Evolutionary conservation across 2,797 vertebrate genomes (phyloP).

Genomic region (Malacoraja senta): DNA sequence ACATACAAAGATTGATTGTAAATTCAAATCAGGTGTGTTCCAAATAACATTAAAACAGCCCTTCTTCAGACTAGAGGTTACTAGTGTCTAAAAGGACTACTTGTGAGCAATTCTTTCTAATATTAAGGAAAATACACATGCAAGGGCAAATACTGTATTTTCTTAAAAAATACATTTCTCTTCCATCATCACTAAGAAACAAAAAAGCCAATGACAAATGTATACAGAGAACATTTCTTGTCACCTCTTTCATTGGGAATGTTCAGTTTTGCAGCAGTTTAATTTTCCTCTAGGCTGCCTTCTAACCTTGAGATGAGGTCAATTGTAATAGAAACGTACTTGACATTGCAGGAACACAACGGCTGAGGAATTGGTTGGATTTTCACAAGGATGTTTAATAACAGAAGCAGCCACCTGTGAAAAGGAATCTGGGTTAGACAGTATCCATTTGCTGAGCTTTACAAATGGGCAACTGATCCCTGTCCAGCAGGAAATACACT

Average conservation of each 20-base stretch:
- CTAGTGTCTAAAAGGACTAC: not conserved
- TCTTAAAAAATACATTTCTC: not conserved
- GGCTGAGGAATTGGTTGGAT: constrained; percentile 19
- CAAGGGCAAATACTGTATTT: not conserved
- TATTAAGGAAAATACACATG: not conserved
- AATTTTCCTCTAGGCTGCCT: constrained; percentile 35
- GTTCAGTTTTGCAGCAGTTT: constrained; percentile 12
- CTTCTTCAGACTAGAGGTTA: not conserved
- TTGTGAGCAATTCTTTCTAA: not conserved
- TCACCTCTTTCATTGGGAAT: constrained; percentile 17
- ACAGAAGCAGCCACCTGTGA: not conserved
- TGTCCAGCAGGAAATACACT: not conserved
- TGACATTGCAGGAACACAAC: not conserved
- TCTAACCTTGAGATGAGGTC: constrained; percentile 28
- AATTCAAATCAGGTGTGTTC: not conserved
- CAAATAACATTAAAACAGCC: not conserved
- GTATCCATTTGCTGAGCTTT: constrained; percentile 17
- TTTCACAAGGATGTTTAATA: constrained; percentile 23
- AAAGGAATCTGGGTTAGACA: constrained; percentile 12
- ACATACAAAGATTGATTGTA: not conserved
- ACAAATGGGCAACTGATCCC: not conserved
- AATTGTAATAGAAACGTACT: constrained; percentile 17
- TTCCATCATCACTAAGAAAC: not conserved
- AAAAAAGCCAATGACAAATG: not conserved
- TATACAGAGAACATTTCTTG: not conserved